phyloP scores from a whole-genome alignment of 37 sponge, comb jelly and placozoan genomes.

The Bolinopsis microptera region DNA sequence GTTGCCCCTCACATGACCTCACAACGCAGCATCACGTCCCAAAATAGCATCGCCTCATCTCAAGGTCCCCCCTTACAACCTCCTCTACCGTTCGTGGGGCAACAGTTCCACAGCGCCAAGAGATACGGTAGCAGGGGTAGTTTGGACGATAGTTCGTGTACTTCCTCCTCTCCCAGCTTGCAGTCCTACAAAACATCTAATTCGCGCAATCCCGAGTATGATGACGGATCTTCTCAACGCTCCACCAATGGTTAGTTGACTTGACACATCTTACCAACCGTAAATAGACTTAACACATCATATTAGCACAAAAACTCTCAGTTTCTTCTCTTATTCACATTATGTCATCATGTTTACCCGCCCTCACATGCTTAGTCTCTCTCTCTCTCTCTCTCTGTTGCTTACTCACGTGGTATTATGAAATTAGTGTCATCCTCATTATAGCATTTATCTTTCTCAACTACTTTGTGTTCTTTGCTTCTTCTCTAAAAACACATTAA shows the following conservation, averaged over 20 bases:
- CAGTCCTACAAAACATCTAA: background rate
- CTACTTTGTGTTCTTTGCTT: too few species aligned
- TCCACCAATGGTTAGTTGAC: slow-evolving; percentile 3
- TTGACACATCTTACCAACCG: too few species aligned
- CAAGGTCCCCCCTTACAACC: background rate
- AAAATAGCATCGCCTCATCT: background rate
- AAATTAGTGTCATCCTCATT: too few species aligned
- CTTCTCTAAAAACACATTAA: too few species aligned
- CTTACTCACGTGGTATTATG: too few species aligned
- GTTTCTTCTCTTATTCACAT: too few species aligned
- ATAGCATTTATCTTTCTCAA: too few species aligned
- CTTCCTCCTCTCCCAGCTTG: slow-evolving; percentile 24
- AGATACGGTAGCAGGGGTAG: background rate
- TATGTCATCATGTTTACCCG: too few species aligned
- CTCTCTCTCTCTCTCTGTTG: background rate
- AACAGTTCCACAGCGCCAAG: background rate
- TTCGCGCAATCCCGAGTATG: background rate
- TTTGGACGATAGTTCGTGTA: slow-evolving; percentile 29
- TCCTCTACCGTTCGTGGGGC: background rate
- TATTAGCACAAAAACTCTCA: too few species aligned
- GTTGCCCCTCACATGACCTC: background rate
- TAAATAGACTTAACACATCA: too few species aligned
- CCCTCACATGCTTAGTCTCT: background rate
- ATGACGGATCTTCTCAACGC: background rate
- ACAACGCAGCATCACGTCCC: background rate